Percentiles rank a stretch among this genome's conserved stretches.
phyloP scores from a whole-genome alignment of 2,888 invertebrate species.

The Pyrocoelia pectoralis region DNA sequence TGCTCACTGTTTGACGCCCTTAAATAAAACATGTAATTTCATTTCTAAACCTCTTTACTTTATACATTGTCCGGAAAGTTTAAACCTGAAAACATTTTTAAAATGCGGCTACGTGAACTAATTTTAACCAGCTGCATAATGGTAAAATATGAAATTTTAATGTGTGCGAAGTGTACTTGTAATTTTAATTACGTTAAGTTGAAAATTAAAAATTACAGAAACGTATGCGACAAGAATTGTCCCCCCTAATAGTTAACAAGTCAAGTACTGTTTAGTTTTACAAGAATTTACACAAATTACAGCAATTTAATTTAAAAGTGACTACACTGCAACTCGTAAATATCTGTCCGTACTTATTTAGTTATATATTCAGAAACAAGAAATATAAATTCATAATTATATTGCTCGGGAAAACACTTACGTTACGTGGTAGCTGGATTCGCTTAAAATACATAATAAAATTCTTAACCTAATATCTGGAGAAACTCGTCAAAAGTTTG shows the following conservation, averaged over 20 bases:
- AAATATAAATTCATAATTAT: conserved; percentile 10
- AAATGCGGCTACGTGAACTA: neutral
- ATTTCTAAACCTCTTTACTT: conserved; percentile 20
- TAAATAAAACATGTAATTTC: conserved; percentile 24
- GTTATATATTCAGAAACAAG: conserved; percentile 3
- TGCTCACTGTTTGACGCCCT: conserved; percentile 20
- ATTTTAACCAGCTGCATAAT: neutral
- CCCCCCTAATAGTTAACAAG: conserved; percentile 16
- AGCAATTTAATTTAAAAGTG: conserved; percentile 32
- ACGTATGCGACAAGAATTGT: neutral
- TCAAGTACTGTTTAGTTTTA: conserved; percentile 21
- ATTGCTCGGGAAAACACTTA: neutral
- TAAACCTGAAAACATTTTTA: neutral
- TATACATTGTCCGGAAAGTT: conserved; percentile 8
- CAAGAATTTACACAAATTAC: conserved; percentile 30
- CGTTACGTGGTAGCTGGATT: conserved; percentile 19
- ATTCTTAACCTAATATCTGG: conserved; percentile 36
- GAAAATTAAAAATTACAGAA: conserved; percentile 4
- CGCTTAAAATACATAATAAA: conserved; percentile 28
- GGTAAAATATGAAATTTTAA: conserved; percentile 3
- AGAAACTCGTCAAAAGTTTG: conserved; percentile 37
- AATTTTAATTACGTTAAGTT: conserved; percentile 8
- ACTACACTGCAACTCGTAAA: conserved; percentile 23
- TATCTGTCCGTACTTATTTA: conserved; percentile 15
- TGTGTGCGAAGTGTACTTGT: neutral